Evolutionary conservation across 2,113 vertebrate species (phyloP), one percentile per base, ranked within the genome.

Genomic region (Dipodomys merriami): DNA sequence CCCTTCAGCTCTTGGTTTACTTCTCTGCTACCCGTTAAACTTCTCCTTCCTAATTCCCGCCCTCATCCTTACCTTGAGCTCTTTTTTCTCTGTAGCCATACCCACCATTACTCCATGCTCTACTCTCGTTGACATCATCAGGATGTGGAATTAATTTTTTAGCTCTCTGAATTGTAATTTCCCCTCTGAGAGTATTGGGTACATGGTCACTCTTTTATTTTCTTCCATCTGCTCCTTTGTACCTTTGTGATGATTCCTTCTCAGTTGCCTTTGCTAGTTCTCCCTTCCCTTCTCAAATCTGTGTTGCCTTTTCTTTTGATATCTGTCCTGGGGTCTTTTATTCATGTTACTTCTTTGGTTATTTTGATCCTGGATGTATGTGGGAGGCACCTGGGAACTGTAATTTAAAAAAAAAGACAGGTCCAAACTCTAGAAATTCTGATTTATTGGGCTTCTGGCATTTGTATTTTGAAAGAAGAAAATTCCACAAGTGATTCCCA

Each of bases 381-480:
- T 11, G 3, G 13, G 78, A 85, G 88, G 7, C 30, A 74, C 20
- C 78, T 57, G 27, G 49, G 5, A 74, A 6, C 4, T 88, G 9
- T 64, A 2, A 53, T 22, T 72, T n/a, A 27, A 44, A 33, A 35
- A 86, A 77, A 5, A 22, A 90, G 1, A 82, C 16, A 57, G 67
- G 35, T 65, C 7, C 19, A 91, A 73, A 80, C 6, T 25, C 16
- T n/a, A 86, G 80, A 80, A 80, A 77, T 82, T 90, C 30, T 62
- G 62, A 46, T 71, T 74, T 94, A 76, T 76, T 81, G 57, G 83
- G 46, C n/a, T 30, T 74, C 69, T 93, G 69, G 13, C 49, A 3
- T 83, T 68, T 86, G n/a, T 83, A 86, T 65, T 95, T 93, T 60
- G 69, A 84, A 73, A 74, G 82, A 88, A 83, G 23, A 77, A 82